These are phyloP conservation scores for Trissolcus japonicus DNA, from an alignment of 2,888 invertebrate genomes.

Conservation along the genomic window DNA sequence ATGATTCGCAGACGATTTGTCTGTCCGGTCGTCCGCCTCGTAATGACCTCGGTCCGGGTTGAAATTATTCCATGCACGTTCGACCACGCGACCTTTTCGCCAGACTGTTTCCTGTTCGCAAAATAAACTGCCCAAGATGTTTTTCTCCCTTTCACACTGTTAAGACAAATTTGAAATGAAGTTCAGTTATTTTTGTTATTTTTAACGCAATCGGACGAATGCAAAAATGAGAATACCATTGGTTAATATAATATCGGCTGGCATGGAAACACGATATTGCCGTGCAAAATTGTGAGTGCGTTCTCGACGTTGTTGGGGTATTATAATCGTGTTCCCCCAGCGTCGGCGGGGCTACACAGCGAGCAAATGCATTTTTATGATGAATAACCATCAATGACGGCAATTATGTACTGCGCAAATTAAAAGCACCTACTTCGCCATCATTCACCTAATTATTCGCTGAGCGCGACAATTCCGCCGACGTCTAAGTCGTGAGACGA, in stretches of 20 bases:
- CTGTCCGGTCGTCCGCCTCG: neutral
- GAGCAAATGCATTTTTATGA: conserved; percentile 25
- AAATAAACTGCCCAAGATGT: too few species aligned
- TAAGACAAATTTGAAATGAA: too few species aligned
- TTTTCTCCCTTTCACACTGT: too few species aligned
- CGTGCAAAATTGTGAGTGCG: neutral
- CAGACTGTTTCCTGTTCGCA: too few species aligned
- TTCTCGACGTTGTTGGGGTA: conserved; percentile 1
- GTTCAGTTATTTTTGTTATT: too few species aligned
- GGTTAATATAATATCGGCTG: neutral
- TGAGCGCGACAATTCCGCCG: conserved; percentile 31
- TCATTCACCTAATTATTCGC: conserved; percentile 51
- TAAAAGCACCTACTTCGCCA: conserved; percentile 45
- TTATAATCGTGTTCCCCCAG: neutral
- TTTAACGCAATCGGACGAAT: too few species aligned
- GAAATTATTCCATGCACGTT: neutral
- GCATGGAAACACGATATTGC: neutral
- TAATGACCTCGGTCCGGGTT: neutral
- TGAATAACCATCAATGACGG: conserved; percentile 46
- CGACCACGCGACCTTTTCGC: conserved; percentile 1
- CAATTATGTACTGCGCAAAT: conserved; percentile 40
- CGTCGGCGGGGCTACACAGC: neutral
- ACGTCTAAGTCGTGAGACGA: conserved; percentile 23
- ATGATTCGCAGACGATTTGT: conserved; percentile 4
- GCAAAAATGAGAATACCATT: too few species aligned